phyloP scores from a whole-genome alignment of 2,113 vertebrate species.

The Cichladusa arquata region DNA sequence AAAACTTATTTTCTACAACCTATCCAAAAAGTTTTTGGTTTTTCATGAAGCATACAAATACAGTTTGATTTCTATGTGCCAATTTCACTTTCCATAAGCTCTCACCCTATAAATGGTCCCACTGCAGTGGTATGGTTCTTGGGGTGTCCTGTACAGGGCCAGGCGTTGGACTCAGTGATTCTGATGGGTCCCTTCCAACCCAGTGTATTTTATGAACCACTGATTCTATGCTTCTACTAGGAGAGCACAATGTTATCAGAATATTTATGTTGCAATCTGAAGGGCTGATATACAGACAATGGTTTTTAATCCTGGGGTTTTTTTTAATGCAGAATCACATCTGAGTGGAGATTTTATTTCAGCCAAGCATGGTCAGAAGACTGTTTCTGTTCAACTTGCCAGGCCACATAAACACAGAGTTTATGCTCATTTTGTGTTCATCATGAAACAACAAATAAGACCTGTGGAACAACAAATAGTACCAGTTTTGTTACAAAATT shows the following conservation, averaged over 20 bases:
- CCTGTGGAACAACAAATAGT: neutral
- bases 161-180: neutral
- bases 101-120: neutral
- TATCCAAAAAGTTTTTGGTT: neutral
- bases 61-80: neutral
- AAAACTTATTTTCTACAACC: neutral
- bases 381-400: neutral
- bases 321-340: neutral
- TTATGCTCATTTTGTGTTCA: neutral
- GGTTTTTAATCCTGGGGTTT: accelerated
- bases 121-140: neutral
- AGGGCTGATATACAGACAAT: neutral
- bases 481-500: neutral
- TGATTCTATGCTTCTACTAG: neutral
- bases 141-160: neutral
- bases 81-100: neutral
- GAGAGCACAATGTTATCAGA: neutral
- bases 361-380: neutral
- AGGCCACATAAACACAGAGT: neutral
- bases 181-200: neutral
- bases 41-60: neutral
- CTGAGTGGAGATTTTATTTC: neutral
- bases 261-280: neutral
- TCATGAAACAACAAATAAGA: neutral
- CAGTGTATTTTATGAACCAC: neutral